Evolutionary conservation across 2,888 invertebrate species (phyloP).

Genomic region (Drosophila limbata): DNA sequence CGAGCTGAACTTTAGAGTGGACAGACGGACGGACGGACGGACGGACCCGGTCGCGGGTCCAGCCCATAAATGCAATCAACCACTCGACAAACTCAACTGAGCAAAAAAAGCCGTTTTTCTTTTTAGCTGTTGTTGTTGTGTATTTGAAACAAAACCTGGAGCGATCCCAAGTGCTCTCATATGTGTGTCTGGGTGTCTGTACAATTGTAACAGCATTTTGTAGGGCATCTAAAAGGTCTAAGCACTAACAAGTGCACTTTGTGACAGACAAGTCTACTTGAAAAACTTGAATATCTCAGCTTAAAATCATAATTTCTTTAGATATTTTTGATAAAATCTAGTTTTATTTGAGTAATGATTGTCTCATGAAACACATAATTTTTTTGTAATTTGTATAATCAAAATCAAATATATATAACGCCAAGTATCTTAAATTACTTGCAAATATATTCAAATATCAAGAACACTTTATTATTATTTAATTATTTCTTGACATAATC

Average conservation of each 20-base stretch:
- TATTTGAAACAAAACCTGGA: slow-evolving; percentile 46
- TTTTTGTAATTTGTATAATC: too few relatives aligned
- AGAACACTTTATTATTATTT: too few relatives aligned
- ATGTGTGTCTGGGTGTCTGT: slow-evolving; percentile 61
- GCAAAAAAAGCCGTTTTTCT: slow-evolving; percentile 42
- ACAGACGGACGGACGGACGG: not conserved
- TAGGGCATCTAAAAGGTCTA: slow-evolving; percentile 3
- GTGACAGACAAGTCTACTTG: not conserved
- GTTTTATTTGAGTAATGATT: not conserved
- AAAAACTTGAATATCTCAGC: not conserved
- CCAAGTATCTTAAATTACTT: too few relatives aligned
- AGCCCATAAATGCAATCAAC: slow-evolving; percentile 76
- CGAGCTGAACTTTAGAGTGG: slow-evolving; percentile 35
- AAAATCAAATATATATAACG: too few relatives aligned
- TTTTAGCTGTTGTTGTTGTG: not conserved
- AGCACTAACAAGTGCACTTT: not conserved
- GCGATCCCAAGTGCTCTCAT: slow-evolving; percentile 42
- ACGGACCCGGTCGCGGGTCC: slow-evolving; percentile 34
- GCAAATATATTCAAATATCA: too few relatives aligned
- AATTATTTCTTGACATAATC: too few relatives aligned
- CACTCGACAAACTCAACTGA: slow-evolving; percentile 62
- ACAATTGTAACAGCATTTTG: slow-evolving; percentile 63
- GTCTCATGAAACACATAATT: too few relatives aligned
- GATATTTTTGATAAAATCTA: not conserved
- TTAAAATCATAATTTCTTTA: not conserved